Evolutionary conservation across 2,888 invertebrate species (phyloP).

Genomic region (Stegophylla sp.): DNA sequence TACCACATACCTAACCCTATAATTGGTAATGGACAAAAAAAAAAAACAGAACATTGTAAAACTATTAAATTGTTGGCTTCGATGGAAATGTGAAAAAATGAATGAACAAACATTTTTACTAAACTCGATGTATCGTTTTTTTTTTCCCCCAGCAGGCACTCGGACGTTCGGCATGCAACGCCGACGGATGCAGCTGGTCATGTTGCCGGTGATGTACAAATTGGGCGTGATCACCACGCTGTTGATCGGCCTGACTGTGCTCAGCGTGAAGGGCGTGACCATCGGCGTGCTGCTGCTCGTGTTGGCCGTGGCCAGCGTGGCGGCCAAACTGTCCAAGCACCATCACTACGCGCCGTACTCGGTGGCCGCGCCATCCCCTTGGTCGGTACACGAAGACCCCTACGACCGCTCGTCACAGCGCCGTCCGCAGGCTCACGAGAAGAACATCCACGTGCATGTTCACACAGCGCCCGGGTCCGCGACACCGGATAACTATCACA

Average conservation of each 20-base stretch:
- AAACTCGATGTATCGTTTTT: background rate
- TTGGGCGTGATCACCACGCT: constrained; percentile 62
- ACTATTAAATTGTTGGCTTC: background rate
- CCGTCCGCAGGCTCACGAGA: background rate
- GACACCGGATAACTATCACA: background rate
- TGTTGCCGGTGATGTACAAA: constrained; percentile 62
- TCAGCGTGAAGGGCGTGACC: constrained; percentile 62
- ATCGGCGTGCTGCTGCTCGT: constrained; percentile 62
- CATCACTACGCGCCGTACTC: background rate
- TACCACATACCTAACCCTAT: too few species aligned
- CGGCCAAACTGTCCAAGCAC: constrained; percentile 8
- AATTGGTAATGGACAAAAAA: too few species aligned
- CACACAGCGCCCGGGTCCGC: constrained; percentile 12
- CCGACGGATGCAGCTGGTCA: constrained; percentile 61
- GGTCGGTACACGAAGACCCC: constrained; percentile 10
- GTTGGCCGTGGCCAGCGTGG: constrained; percentile 42
- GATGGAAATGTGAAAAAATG: too few species aligned
- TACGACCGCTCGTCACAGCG: constrained; percentile 32
- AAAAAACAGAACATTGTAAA: background rate
- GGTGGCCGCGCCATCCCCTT: background rate
- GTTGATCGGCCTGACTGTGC: constrained; percentile 61
- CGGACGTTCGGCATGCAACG: constrained; percentile 61
- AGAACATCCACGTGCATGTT: constrained; percentile 51
- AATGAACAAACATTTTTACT: background rate
- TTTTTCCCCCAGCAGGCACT: constrained; percentile 3